Conservation (phyloP, 2,797 vertebrate genomes). For the Numenius phaeopus region DNA sequence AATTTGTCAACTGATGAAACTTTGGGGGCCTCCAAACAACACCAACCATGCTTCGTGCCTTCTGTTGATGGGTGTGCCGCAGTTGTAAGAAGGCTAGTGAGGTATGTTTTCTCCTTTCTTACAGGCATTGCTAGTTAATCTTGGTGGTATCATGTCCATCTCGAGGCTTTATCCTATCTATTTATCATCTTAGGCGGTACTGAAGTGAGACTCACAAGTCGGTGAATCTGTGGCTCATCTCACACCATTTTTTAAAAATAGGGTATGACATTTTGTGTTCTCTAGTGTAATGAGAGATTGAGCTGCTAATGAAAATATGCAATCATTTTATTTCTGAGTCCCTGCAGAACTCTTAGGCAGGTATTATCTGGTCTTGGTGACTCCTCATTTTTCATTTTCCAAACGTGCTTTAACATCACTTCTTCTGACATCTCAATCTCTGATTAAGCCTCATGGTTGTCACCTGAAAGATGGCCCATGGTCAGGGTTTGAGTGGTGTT, state of each 20-base stretch:
- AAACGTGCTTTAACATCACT: constrained; percentile 34
- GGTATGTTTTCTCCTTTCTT: neutral
- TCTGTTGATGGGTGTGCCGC: neutral
- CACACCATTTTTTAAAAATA: constrained; percentile 73
- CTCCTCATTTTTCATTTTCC: constrained; percentile 71
- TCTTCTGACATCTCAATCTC: constrained; percentile 66
- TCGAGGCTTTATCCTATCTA: constrained; percentile 54
- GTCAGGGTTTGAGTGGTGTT: neutral
- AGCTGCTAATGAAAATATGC: constrained; percentile 76
- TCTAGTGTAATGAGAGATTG: constrained; percentile 72
- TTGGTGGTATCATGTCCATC: constrained; percentile 19
- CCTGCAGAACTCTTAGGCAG: constrained; percentile 61
- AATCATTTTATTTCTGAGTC: constrained; percentile 71
- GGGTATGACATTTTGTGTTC: constrained; percentile 71
- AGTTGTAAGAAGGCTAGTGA: neutral
- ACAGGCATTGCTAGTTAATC: constrained; percentile 15
- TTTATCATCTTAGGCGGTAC: constrained; percentile 51
- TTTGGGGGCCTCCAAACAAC: neutral
- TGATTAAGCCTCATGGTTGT: constrained; percentile 38
- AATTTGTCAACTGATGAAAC: neutral
- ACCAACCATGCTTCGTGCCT: accelerated
- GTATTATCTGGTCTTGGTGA: constrained; percentile 65
- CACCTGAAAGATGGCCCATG: neutral
- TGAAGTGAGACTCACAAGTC: constrained; percentile 33
- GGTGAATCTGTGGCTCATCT: constrained; percentile 61